Conservation (phyloP, 2,797 vertebrate species). For the Kryptolebias ocellatus region DNA sequence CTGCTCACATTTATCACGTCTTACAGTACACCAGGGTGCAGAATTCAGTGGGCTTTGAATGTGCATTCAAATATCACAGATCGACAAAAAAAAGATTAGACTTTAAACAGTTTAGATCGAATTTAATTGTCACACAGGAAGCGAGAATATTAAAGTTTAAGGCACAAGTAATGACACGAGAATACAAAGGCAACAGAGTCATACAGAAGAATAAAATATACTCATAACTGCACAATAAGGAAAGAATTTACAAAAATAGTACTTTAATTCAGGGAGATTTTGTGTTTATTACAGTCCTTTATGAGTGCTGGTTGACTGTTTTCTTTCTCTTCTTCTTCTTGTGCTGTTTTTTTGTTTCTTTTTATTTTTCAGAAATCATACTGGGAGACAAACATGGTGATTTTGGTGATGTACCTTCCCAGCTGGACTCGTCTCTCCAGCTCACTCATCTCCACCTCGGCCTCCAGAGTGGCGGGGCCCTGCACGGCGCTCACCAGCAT, state of each 20-base stretch:
- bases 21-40: conserved; percentile 5
- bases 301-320: conserved; percentile 13
- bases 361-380: conserved; percentile 82
- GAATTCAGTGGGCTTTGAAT: conserved; percentile 8
- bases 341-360: conserved; percentile 13
- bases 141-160: conserved; percentile 14
- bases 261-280: conserved; percentile 11
- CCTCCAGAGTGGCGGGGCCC: conserved; percentile 84
- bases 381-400: conserved; percentile 86
- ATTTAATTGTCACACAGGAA: conserved; percentile 45
- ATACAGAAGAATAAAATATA: neutral
- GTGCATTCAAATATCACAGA: neutral
- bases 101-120: conserved; percentile 17
- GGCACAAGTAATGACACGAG: conserved; percentile 16
- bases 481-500: conserved; percentile 83
- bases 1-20: conserved; percentile 37
- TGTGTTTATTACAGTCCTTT: conserved; percentile 12
- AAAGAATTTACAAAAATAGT: conserved; percentile 34
- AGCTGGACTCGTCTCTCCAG: conserved; percentile 82
- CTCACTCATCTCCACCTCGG: conserved; percentile 91
- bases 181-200: conserved; percentile 44
- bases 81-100: conserved; percentile 22
- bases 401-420: conserved; percentile 88
- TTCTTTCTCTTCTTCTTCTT: conserved; percentile 6
- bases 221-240: conserved; percentile 14